Evolutionary conservation across 2,113 vertebrate genomes (phyloP).

Genomic region (Papio anubis): DNA sequence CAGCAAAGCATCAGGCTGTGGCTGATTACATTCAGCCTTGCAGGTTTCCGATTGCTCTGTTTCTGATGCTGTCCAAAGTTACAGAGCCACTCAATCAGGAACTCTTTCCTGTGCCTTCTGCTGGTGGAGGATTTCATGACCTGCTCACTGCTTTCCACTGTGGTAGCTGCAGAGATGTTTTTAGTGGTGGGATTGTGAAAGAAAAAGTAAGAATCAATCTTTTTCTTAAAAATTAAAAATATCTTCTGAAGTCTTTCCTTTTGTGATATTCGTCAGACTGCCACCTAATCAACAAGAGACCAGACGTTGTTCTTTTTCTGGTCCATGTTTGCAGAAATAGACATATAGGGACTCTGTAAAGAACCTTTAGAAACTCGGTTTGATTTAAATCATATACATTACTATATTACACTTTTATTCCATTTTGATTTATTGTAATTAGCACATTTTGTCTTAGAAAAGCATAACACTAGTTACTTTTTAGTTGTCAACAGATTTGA

Average conservation of each 20-base stretch:
- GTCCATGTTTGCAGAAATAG: not conserved
- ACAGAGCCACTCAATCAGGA: not conserved
- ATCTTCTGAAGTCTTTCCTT: not conserved
- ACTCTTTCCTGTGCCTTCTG: not conserved
- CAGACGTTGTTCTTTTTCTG: not conserved
- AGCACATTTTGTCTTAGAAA: not conserved
- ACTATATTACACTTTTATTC: not conserved
- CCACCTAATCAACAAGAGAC: not conserved
- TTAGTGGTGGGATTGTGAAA: not conserved
- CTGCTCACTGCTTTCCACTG: not conserved
- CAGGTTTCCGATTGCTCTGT: not conserved
- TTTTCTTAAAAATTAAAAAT: not conserved
- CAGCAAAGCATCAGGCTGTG: accelerated
- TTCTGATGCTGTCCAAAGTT: not conserved
- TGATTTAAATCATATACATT: not conserved
- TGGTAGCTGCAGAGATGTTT: not conserved
- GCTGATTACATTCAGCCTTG: not conserved
- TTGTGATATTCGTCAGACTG: not conserved
- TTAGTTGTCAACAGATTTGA: not conserved
- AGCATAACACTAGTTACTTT: not conserved
- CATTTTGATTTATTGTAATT: not conserved
- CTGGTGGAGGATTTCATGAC: not conserved
- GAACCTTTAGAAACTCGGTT: not conserved
- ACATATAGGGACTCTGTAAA: not conserved
- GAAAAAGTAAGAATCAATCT: not conserved